Conservation (phyloP, 2,888 invertebrate species). For the Acanthococcus lagerstroemiae region DNA sequence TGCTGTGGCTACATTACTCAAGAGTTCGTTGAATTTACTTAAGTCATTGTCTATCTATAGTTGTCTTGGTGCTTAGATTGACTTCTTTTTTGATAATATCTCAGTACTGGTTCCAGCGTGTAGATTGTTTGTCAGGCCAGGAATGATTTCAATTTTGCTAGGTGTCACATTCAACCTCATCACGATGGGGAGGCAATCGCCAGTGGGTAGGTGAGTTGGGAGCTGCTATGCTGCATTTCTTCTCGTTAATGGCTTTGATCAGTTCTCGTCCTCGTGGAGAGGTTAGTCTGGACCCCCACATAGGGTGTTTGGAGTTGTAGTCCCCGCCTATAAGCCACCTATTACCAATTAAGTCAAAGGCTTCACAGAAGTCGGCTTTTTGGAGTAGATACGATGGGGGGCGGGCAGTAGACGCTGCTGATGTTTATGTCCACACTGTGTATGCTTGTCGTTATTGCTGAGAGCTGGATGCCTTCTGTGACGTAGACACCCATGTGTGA, state of each 20-base stretch:
- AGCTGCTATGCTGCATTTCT: constrained; percentile 10
- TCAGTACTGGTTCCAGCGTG: no score
- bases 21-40: no score
- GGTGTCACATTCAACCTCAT: no score
- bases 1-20: no score
- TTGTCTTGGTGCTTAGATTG: no score
- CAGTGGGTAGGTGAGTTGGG: constrained; percentile 36
- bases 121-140: no score
- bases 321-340: constrained; percentile 36
- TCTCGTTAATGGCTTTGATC: neutral
- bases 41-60: no score
- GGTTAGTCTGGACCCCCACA: constrained; percentile 37
- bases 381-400: neutral
- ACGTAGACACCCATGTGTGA: neutral
- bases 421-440: no score
- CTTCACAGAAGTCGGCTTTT: neutral
- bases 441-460: neutral
- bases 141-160: no score
- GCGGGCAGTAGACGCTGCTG: no score
- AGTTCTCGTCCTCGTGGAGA: constrained; percentile 24
- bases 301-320: constrained; percentile 35
- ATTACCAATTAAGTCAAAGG: constrained; percentile 33
- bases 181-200: no score
- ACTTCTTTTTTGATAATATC: no score
- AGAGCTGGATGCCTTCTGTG: neutral